Evolutionary conservation across 2,888 invertebrate genomes (phyloP), one percentile per base, ranked within the genome.

Genomic region (Coelogynopora nodosa): DNA sequence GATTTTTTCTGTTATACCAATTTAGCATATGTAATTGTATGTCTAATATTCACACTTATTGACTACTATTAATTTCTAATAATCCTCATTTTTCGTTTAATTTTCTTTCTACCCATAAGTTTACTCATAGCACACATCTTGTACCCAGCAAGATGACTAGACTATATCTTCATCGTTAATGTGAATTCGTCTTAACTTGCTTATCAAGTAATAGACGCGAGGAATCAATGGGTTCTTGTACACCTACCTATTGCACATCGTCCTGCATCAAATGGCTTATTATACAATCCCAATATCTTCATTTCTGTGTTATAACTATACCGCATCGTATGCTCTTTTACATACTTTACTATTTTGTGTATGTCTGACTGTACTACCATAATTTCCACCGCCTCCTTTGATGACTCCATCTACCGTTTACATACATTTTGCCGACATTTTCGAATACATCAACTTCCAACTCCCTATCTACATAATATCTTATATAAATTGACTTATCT

Each of bases 251-350:
- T n/a, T n/a, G n/a, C n/a, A n/a, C 5, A 2, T 74, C 10, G 23
- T 26, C 23, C 2, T 74, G 5, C 74, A 74, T 74, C 74, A 74
- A 74, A 74, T 74, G 74, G 74, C 74, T 74, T 74, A 74, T 74
- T 74, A 74, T 23, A 74, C 23, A 74, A 74, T 26, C 5, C 23
- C 5, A 74, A 2, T 23, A 2, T 26, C 23, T 74, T 26, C 5
- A 13, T 49, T 49, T 49, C 49, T 49, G 49, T 49, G 49, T 49
- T 49, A 49, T 49, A 49, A 13, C 18, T 49, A 18, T 18, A n/a
- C n/a, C n/a, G n/a, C n/a, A n/a, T n/a, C n/a, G n/a, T n/a, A 49
- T 49, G 49, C 18, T 49, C 49, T 13, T 49, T 18, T 49, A 5
- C 18, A 13, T 49, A 49, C 49, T 13, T 49, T 5, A 49, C 49